phyloP scores from a whole-genome alignment of 35 echinoderm and acorn worm species.

The Ptychodera flava region DNA sequence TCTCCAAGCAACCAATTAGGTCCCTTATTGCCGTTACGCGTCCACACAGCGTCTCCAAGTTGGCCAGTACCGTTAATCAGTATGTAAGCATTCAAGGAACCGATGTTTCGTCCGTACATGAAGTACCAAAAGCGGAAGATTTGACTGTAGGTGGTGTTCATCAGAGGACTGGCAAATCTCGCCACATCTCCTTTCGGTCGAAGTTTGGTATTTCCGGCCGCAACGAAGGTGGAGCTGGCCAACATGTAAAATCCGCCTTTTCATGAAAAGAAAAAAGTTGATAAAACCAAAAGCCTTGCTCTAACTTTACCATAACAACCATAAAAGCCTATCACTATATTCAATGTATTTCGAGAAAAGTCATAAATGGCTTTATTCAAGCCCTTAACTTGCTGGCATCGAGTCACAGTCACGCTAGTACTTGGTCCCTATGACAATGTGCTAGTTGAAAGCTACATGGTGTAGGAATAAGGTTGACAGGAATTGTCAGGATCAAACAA shows the following conservation, averaged over 20 bases:
- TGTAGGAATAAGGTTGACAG: too few species aligned
- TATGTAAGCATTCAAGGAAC: slow-evolving; percentile 68
- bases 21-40: slow-evolving; percentile 40
- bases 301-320: too few species aligned
- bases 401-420: too few species aligned
- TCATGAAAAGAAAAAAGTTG: too few species aligned
- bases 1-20: slow-evolving; percentile 63
- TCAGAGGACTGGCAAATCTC: background rate
- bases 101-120: slow-evolving; percentile 72
- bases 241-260: background rate
- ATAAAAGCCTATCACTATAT: too few species aligned
- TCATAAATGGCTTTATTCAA: too few species aligned
- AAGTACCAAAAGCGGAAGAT: slow-evolving; percentile 68
- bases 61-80: slow-evolving; percentile 31
- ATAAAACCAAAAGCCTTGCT: too few species aligned
- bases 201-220: background rate
- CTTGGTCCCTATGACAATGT: too few species aligned
- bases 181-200: background rate
- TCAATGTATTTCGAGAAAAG: too few species aligned
- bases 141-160: background rate
- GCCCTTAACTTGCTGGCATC: too few species aligned
- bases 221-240: background rate
- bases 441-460: too few species aligned
- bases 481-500: too few species aligned
- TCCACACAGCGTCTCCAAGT: slow-evolving; percentile 43